Base-by-base conservation (phyloP, 2,113 vertebrate genomes). In the Lontra canadensis region DNA sequence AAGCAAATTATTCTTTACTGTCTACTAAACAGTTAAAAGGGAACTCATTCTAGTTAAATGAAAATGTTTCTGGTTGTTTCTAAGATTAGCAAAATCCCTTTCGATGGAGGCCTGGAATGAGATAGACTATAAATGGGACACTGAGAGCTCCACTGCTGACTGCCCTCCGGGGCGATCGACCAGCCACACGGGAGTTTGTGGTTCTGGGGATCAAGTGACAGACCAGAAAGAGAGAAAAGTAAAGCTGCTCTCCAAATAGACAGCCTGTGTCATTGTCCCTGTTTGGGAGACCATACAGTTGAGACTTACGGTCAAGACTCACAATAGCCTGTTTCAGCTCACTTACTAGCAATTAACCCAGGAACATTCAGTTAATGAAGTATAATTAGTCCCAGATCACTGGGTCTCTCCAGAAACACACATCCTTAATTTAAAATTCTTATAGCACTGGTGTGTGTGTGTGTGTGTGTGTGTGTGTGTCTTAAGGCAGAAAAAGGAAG, bases 11-110 rank as follows among this genome's bases (percentile, higher is more conserved):
- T 65, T 44, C 90, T 86, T 91, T 82, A 63, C 42, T 84, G 85
- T 93, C 52, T 85, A 42, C 15, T 7, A 92, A 74, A 42, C 5
- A 55, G 52, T 52, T 96, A 94, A 94, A 97, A 89, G 83, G 12
- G n/a, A 79, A 47, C 42, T 82, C 44, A 39, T 90, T 87, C 94
- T 52, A 59, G 93, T 90, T 57, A 80, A 71, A 86, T 42, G 44
- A 90, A 94, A 88, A 79, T 52, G 7, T 61, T 92, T 95, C 80
- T 95, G 94, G 78, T 63, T 94, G 44, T 85, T 96, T 96, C 73
- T 93, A 88, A 97, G 88, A 92, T 76, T 89, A 89, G 71, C 47
- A 96, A 97, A 95, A 80, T 88, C 61, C 81, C 44, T 97, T 91
- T 74, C 87, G 83, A 82, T 52, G 47, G 57, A 91, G 65, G 31